A percentile compares a stretch with the other conserved stretches of the same genome.
These are phyloP conservation scores for Notodromas monacha DNA, from an alignment of 2,888 invertebrate species.

Conservation along the genomic window DNA sequence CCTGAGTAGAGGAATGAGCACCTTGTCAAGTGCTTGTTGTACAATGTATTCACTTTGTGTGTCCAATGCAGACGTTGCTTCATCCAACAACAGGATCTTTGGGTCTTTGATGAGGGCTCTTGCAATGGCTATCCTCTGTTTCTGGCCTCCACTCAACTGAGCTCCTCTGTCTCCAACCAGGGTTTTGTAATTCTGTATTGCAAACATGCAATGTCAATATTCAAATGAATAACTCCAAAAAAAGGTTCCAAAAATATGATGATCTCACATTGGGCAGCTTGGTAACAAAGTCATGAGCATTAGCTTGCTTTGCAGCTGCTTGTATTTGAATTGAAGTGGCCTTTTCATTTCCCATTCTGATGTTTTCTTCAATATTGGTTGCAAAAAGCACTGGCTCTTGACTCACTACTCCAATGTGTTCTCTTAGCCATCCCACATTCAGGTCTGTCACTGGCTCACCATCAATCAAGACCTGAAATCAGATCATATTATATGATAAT, in stretches of 20 bases:
- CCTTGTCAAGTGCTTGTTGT: slow-evolving; percentile 30
- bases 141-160: slow-evolving; percentile 47
- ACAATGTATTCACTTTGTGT: slow-evolving; percentile 47
- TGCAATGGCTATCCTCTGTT: slow-evolving; percentile 52
- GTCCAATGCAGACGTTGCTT: slow-evolving; percentile 55
- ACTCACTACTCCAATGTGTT: slow-evolving; percentile 55
- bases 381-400: slow-evolving; percentile 75
- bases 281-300: slow-evolving; percentile 39
- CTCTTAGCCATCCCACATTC: slow-evolving; percentile 31
- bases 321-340: slow-evolving; percentile 20
- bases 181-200: slow-evolving; percentile 27
- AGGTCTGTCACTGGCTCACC: too few species aligned
- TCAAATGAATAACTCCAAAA: slow-evolving; percentile 6
- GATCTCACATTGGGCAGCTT: slow-evolving; percentile 35
- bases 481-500: too few species aligned
- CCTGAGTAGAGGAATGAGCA: too few species aligned
- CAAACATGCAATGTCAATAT: slow-evolving; percentile 1
- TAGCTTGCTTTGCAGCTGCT: slow-evolving; percentile 34
- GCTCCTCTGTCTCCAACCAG: slow-evolving; percentile 43
- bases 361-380: slow-evolving; percentile 57
- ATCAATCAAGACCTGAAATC: too few species aligned
- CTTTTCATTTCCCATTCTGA: slow-evolving; percentile 43
- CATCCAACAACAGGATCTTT: slow-evolving; percentile 30
- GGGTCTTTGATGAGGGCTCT: slow-evolving; percentile 37
- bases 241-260: not conserved